Conservation (phyloP, 1,140 invertebrate species). For the Araneus ventricosus region DNA sequence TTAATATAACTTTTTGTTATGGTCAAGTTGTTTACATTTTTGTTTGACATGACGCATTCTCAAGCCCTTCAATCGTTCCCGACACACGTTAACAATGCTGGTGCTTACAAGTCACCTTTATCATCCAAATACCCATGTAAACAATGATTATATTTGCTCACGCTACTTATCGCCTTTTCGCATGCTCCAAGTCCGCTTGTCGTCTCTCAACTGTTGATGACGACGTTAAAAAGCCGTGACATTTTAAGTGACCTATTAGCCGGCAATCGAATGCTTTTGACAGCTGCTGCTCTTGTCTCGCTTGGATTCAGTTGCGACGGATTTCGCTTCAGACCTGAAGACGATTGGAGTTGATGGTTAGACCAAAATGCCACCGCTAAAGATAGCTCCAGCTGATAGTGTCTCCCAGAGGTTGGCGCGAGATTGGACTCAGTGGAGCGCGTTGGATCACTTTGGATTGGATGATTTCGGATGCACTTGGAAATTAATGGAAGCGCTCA, state of each 20-base stretch:
- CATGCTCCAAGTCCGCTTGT: constrained; percentile 40
- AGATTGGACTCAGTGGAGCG: constrained; percentile 19
- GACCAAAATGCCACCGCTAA: constrained; percentile 24
- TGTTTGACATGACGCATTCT: neutral
- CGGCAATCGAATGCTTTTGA: constrained; percentile 53
- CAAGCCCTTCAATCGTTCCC: neutral
- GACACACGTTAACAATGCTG: neutral
- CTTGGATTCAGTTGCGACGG: constrained; percentile 23
- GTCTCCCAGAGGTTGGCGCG: neutral
- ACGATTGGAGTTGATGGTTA: constrained; percentile 34
- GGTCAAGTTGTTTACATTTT: neutral
- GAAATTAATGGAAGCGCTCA: too few relatives aligned
- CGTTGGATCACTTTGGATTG: neutral
- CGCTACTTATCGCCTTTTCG: constrained; percentile 24
- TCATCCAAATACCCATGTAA: constrained; percentile 24
- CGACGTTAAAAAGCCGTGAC: constrained; percentile 64
- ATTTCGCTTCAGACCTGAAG: constrained; percentile 4
- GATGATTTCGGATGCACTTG: too few relatives aligned
- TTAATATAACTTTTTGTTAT: too few relatives aligned
- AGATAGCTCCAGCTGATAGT: constrained; percentile 24
- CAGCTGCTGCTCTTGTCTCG: constrained; percentile 45
- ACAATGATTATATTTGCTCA: constrained; percentile 59
- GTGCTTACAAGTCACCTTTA: neutral
- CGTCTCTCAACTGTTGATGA: constrained; percentile 53
- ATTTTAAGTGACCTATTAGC: constrained; percentile 69